Evolutionary conservation across 2,888 invertebrate genomes (phyloP), one percentile per base, ranked within the genome.

Genomic region (Diadromus collaris): DNA sequence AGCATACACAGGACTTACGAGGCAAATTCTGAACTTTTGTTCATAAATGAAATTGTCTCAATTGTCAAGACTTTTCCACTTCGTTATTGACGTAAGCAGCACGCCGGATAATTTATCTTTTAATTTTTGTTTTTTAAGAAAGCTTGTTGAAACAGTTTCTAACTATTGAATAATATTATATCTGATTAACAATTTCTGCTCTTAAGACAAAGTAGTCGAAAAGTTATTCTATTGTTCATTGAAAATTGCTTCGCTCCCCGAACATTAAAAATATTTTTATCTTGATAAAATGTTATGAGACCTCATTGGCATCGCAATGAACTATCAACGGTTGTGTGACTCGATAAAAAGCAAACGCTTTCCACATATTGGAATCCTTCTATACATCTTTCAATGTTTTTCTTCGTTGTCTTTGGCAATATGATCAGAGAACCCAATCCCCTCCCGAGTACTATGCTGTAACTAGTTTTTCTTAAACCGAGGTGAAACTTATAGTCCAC

Each of bases 381-480:
- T 6, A 5, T 51, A 24, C 13, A 38, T 38, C 38, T 10, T 21
- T 24, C 24, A 13, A 51, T 24, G 51, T 24, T 21, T 51, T 21
- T 24, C 21, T 51, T 13, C 24, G 21, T 24, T 13, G 13, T 24
- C 51, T 51, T 21, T 13, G 24, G 9, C 24, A 21, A 10, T 51
- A 51, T 46, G 46, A 54, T 56, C 32, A 32, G 32, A 32, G 56
- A 56, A 56, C 4, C 27, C 32, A 29, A 19, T 29, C 32, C 21
- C 1, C 51, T 24, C 1, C 5, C 21, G 24, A 51, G 13, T 51
- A 54, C 24, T 27, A 16, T 65, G 34, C 6, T 3, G 27, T 9
- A 16, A 48, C 29, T 16, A 51, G 65, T 51, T 67, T 67, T 67
- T 61, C 41, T 24, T 51, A 54, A 65, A 72, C 65, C 71, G 19